These are phyloP conservation scores for Seira sanloemensis DNA, from an alignment of 2,888 invertebrate genomes.

Conservation along the genomic window DNA sequence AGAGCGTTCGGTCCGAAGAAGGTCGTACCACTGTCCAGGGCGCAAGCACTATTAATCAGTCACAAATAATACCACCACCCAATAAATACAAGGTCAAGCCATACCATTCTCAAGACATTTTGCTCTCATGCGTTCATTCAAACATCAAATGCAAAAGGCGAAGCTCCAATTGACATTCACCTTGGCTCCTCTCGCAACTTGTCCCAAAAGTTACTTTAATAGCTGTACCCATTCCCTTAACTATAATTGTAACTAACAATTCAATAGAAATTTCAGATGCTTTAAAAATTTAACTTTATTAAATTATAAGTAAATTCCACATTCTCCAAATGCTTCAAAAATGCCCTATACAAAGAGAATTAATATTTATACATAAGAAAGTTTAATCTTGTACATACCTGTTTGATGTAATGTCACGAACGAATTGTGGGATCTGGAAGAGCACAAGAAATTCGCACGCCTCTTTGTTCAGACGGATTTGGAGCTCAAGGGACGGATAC, in stretches of 20 bases:
- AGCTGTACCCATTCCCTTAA: too few relatives aligned
- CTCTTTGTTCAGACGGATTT: conserved; percentile 85
- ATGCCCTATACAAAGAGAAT: too few relatives aligned
- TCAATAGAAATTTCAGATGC: too few relatives aligned
- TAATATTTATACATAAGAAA: too few relatives aligned
- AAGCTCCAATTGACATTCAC: too few relatives aligned
- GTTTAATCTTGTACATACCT: too few relatives aligned
- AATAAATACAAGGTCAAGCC: conserved; percentile 50
- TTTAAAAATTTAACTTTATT: too few relatives aligned
- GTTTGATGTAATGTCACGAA: conserved; percentile 76
- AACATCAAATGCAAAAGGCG: neutral
- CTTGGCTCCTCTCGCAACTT: too few relatives aligned
- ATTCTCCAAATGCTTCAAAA: too few relatives aligned
- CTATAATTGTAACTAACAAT: too few relatives aligned
- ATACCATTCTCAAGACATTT: neutral
- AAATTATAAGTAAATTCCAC: too few relatives aligned
- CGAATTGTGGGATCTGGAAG: conserved; percentile 95
- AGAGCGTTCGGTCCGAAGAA: conserved; percentile 73
- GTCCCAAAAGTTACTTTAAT: too few relatives aligned
- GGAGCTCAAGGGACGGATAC: conserved; percentile 71
- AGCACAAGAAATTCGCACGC: conserved; percentile 96
- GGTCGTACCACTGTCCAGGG: conserved; percentile 73
- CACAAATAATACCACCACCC: conserved; percentile 64
- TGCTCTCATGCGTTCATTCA: neutral
- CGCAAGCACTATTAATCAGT: conserved; percentile 70